phyloP scores from a whole-genome alignment of 2,797 vertebrate species.

The Enteromius anoplus region DNA sequence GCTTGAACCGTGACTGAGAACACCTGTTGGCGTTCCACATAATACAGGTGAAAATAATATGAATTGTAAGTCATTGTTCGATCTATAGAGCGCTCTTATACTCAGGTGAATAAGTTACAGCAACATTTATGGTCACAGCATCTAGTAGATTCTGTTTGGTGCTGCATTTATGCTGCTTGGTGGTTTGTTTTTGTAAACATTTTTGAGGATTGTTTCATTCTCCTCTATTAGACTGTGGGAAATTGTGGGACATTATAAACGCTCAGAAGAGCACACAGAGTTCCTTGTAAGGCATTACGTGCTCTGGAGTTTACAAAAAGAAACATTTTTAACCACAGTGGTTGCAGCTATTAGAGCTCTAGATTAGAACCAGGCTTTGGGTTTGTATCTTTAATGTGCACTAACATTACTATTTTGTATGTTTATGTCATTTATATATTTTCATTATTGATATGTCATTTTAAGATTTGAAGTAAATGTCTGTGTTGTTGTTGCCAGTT shows the following conservation, averaged over 20 bases:
- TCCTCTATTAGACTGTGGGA: background rate
- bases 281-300: background rate
- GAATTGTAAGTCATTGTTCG: background rate
- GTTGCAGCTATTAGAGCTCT: background rate
- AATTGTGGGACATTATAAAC: background rate
- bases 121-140: background rate
- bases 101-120: background rate
- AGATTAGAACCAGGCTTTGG: background rate
- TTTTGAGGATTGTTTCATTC: background rate
- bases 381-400: background rate
- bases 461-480: background rate
- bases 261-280: background rate
- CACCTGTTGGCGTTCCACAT: background rate
- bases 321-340: background rate
- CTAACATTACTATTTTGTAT: background rate
- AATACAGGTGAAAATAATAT: background rate
- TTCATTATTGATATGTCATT: background rate
- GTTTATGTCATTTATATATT: background rate
- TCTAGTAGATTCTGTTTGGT: background rate
- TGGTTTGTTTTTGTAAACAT: conserved; percentile 3
- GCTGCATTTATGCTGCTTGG: background rate
- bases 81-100: background rate
- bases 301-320: background rate
- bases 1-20: background rate
- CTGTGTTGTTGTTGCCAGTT: background rate